Evolutionary conservation across 1,140 invertebrate genomes (phyloP).

Genomic region (Aethina tumida): DNA sequence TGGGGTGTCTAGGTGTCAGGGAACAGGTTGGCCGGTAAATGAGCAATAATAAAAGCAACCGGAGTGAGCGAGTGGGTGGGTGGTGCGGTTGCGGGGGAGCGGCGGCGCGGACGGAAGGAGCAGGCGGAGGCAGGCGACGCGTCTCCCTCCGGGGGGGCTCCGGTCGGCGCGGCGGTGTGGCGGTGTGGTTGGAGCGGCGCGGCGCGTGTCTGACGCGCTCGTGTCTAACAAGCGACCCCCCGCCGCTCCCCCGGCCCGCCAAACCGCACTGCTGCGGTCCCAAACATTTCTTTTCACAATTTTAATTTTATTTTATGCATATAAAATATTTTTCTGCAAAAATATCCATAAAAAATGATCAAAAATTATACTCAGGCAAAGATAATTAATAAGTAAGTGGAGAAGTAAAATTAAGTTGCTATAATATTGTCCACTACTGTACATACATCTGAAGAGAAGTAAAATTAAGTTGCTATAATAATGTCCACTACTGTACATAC

Average conservation of each 20-base stretch:
- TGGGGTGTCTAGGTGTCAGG: conserved; percentile 9
- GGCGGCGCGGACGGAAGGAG: conserved; percentile 7
- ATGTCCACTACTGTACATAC: no score
- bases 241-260: no score
- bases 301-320: not conserved
- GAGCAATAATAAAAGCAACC: conserved; percentile 30
- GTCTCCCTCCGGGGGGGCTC: conserved; percentile 5
- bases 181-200: conserved; percentile 8
- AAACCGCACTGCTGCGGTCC: conserved; percentile 9
- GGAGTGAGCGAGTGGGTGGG: conserved; percentile 12
- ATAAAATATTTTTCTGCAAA: not conserved
- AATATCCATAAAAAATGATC: not conserved
- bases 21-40: conserved; percentile 32
- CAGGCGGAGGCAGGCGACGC: conserved; percentile 7
- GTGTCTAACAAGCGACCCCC: no score
- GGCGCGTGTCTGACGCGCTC: no score
- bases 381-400: not conserved
- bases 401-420: no score
- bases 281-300: not conserved
- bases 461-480: no score
- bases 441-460: not conserved
- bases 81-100: conserved; percentile 12
- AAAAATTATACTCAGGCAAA: not conserved
- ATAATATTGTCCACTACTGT: no score
- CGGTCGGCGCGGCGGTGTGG: conserved; percentile 2